These are phyloP conservation scores for Drosophila quadrilineata DNA, from an alignment of 1,140 invertebrate genomes.

Conservation along the genomic window DNA sequence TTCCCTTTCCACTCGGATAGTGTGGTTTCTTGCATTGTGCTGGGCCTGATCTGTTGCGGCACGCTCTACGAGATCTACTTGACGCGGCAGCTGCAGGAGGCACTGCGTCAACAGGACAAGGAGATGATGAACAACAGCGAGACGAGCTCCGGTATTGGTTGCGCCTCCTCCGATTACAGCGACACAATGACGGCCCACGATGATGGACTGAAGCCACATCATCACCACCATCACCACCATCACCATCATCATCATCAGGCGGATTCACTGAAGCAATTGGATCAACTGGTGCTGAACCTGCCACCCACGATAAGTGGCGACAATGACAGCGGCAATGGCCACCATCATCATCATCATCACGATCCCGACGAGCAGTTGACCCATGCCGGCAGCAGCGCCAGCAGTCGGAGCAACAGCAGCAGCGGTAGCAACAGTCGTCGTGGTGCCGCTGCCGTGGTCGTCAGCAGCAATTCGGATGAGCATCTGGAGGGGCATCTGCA, in stretches of 20 bases:
- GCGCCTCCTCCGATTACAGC: constrained; percentile 81
- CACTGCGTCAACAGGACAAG: constrained; percentile 70
- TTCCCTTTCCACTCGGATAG: constrained; percentile 79
- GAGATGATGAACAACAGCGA: constrained; percentile 80
- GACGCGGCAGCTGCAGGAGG: constrained; percentile 78
- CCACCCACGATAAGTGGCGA: constrained; percentile 55
- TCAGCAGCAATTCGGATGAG: constrained; percentile 85
- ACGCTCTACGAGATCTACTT: constrained; percentile 85
- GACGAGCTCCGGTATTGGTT: constrained; percentile 81
- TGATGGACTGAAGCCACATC: constrained; percentile 56
- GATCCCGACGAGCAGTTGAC: constrained; percentile 38
- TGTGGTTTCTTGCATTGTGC: constrained; percentile 83
- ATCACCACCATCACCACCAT: too few relatives aligned
- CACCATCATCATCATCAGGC: constrained; percentile 56
- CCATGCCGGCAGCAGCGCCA: neutral
- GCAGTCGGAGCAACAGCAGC: neutral
- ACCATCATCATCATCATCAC: constrained; percentile 81
- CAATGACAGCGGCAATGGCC: constrained; percentile 62
- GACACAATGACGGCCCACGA: constrained; percentile 70
- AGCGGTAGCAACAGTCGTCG: neutral
- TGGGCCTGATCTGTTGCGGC: constrained; percentile 84
- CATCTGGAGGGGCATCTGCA: constrained; percentile 82
- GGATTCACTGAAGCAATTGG: constrained; percentile 66
- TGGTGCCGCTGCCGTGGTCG: constrained; percentile 35
- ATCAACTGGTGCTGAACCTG: constrained; percentile 70